Evolutionary conservation across 2,888 invertebrate species (phyloP).

Genomic region (Anthophora plumipes): DNA sequence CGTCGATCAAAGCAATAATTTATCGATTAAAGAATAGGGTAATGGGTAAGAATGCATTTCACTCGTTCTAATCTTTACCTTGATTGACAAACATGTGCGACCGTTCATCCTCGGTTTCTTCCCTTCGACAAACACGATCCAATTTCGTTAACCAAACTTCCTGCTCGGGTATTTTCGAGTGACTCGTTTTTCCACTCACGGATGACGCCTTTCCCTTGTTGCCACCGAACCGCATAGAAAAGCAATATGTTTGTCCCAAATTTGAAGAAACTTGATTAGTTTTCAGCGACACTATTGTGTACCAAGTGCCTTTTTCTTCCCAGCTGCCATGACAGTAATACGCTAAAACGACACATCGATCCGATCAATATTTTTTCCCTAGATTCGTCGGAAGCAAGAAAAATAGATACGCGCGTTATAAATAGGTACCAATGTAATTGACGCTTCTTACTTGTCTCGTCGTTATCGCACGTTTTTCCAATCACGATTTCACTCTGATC

Average conservation of each 20-base stretch:
- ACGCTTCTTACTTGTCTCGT: constrained; percentile 74
- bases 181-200: constrained; percentile 65
- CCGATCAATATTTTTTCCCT: background rate
- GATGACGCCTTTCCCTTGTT: constrained; percentile 72
- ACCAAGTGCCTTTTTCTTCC: constrained; percentile 88
- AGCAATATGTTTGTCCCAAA: constrained; percentile 78
- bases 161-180: constrained; percentile 74
- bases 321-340: constrained; percentile 92
- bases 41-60: no score
- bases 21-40: background rate
- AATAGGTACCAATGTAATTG: background rate
- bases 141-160: constrained; percentile 80
- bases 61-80: constrained; percentile 68
- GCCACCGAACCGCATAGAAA: constrained; percentile 79
- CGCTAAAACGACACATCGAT: constrained; percentile 82
- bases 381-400: background rate
- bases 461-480: constrained; percentile 79
- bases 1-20: no score
- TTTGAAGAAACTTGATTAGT: constrained; percentile 70
- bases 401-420: background rate
- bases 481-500: constrained; percentile 82
- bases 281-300: constrained; percentile 88
- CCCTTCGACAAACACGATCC: constrained; percentile 78
- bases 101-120: constrained; percentile 73
- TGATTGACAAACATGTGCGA: constrained; percentile 80